Base-by-base conservation (phyloP, 2,113 vertebrate species). In the Phaethon lepturus region DNA sequence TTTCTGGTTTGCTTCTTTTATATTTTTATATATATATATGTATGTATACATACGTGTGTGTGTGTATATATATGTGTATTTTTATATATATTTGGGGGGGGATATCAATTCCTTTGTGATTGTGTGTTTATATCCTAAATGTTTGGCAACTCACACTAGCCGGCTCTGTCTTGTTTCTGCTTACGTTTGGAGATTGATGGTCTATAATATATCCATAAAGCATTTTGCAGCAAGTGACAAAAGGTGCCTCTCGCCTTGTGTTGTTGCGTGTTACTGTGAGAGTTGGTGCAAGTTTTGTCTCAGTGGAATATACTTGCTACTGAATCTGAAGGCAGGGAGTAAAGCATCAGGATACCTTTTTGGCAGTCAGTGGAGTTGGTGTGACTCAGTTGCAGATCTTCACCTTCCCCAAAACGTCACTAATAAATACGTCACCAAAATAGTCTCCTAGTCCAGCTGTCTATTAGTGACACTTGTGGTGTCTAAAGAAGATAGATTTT, bases 201-300 rank as follows among this genome's bases (percentile, higher is more conserved):
- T 80, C 40, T n/a, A 0, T 9, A 42, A 7, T 6, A 2, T 0
- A 13, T 33, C 72, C 49, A 35, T 26, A 23, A 33, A 60, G 49
- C 17, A 2, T 85, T 10, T 0, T 23, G 17, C 31, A 59, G 53
- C 40, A 12, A 2, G 13, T 25, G 67, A 31, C 45, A 64, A 28
- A 69, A 86, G 45, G 67, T 62, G 59, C 55, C 29, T 64, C 53
- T 83, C 13, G 42, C 35, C 53, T 73, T 16, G 0, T 6, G 3
- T n/a, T 44, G 38, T 67, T 82, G 17, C 7, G 3, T 17, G 26
- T 25, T 52, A 23, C 33, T n/a, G 1, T 8, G 15, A 59, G 69
- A 3, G 8, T 23, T 38, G 33, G 5, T 79, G 19, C 44, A 20
- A 38, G 47, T 3, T 75, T 59, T 42, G 31, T 64, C 31, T 82